These are phyloP conservation scores for Thymelicus sylvestris DNA, from an alignment of 2,888 invertebrate genomes.

Conservation along the genomic window DNA sequence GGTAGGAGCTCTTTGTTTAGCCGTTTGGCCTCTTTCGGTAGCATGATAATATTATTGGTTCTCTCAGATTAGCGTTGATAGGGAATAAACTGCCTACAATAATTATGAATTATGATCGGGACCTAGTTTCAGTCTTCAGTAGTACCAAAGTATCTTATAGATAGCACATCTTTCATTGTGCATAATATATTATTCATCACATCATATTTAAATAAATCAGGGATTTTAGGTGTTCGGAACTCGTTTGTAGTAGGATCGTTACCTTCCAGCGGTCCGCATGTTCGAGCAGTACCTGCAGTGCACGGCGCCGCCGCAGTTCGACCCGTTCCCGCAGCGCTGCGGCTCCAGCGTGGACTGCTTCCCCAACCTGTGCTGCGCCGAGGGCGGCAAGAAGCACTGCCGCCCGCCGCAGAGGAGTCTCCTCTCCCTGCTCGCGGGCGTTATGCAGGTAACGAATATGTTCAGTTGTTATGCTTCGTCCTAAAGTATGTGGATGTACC, in stretches of 20 bases:
- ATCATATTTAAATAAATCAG: too few relatives aligned
- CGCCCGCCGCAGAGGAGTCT: constrained; percentile 90
- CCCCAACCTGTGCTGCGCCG: constrained; percentile 92
- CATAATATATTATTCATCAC: too few relatives aligned
- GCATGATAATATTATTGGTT: too few relatives aligned
- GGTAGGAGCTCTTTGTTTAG: too few relatives aligned
- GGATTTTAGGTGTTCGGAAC: too few relatives aligned
- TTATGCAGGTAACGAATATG: constrained; percentile 80
- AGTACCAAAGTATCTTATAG: background rate
- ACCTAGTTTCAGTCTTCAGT: background rate
- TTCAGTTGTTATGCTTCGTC: too few relatives aligned
- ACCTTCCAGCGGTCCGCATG: constrained; percentile 71
- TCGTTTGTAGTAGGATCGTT: background rate
- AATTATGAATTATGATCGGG: too few relatives aligned
- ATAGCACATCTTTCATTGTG: too few relatives aligned
- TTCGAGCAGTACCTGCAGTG: constrained; percentile 89
- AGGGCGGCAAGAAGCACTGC: constrained; percentile 89
- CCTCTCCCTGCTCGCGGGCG: constrained; percentile 86
- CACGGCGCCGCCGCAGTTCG: constrained; percentile 88
- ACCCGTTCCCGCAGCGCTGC: constrained; percentile 89
- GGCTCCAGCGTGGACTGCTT: constrained; percentile 90
- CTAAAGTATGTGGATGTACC: too few relatives aligned
- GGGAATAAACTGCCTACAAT: too few relatives aligned
- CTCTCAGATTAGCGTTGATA: too few relatives aligned
- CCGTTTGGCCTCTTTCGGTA: too few relatives aligned